A percentile compares a stretch with the other conserved stretches of the same genome.
Conservation (phyloP, 2,888 invertebrate genomes). For the Drosophila histrio region DNA sequence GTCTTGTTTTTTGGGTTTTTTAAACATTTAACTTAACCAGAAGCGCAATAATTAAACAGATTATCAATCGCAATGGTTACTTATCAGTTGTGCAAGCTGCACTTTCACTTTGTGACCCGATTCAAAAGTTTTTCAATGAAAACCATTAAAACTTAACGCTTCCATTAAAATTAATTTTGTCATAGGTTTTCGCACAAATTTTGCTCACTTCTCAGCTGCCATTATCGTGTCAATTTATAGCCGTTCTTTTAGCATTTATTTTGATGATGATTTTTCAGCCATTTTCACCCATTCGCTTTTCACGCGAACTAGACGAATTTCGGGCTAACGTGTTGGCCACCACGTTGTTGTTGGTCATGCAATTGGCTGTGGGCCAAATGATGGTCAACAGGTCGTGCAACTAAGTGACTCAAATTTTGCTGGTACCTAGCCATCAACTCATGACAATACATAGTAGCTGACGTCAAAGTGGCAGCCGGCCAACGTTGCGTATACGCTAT, state of each 20-base stretch:
- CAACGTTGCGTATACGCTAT: constrained; percentile 33
- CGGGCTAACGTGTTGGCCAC: constrained; percentile 16
- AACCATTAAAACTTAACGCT: constrained; percentile 14
- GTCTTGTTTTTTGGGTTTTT: constrained; percentile 24
- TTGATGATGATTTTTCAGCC: constrained; percentile 9
- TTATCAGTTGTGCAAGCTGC: constrained; percentile 1
- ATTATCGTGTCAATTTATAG: constrained; percentile 15
- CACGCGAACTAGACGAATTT: constrained; percentile 42
- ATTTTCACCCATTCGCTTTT: constrained; percentile 36
- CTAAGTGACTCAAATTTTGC: constrained; percentile 46
- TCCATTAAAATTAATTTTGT: constrained; percentile 34
- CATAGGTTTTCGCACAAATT: constrained; percentile 40
- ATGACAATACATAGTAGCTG: constrained; percentile 29
- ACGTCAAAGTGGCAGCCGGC: constrained; percentile 29
- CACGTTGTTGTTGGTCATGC: constrained; percentile 39
- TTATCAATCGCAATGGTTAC: not conserved
- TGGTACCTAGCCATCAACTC: no score
- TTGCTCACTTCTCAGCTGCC: constrained; percentile 7
- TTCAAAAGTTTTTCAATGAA: constrained; percentile 28
- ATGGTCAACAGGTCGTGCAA: constrained; percentile 56
- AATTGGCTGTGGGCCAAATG: constrained; percentile 57
- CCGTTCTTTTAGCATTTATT: constrained; percentile 1
- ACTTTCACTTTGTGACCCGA: constrained; percentile 4
- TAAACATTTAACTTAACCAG: constrained; percentile 18
- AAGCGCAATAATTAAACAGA: not conserved